Base-by-base conservation (phyloP, 2,797 vertebrate species). In the Typhlichthys subterraneus region DNA sequence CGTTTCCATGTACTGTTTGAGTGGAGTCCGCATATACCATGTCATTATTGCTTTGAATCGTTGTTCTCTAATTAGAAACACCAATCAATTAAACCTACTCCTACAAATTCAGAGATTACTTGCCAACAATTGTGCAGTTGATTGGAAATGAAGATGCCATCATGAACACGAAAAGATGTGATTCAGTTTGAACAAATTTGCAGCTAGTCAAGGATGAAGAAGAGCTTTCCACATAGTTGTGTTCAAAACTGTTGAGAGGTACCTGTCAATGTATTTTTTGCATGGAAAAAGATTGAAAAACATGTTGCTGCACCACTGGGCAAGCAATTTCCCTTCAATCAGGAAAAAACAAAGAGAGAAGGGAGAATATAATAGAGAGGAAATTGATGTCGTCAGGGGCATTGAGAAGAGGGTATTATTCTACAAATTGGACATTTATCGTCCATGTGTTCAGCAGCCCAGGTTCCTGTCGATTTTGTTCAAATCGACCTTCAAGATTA, bases 121-220 rank as follows among this genome's bases (percentile, higher is more conserved):
- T 59, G 54, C 72, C 45, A 61, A 77, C 73, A 83, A 78, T 65
- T 45, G 54, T 53, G 0, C 12, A 19, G 72, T 56, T 75, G 64
- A 84, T 76, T 84, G 76, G 70, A 54, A 70, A 75, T 79, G 74
- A 76, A 76, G 68, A 80, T 66, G 60, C 67, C 75, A 79, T 82
- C 67, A 77, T 63, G 38, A 61, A 59, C 42, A 47, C 62, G 51
- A 59, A 68, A 63, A 51, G 48, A 59, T 14, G 63, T 70, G 72
- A 75, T 79, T 85, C 58, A 67, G 70, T 65, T 67, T 9, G 65
- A 58, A 79, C 73, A 38, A 67, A 61, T 75, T 54, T 15, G 13
- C 64, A 19, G 47, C 57, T 51, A 50, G 64, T 75, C 65, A 57
- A 62, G 57, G 4, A 5, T 29, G 12, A 3, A 53, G 19, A 42